Base-by-base conservation (phyloP, 2,888 invertebrate species). In the Polylopha cassiicola region DNA sequence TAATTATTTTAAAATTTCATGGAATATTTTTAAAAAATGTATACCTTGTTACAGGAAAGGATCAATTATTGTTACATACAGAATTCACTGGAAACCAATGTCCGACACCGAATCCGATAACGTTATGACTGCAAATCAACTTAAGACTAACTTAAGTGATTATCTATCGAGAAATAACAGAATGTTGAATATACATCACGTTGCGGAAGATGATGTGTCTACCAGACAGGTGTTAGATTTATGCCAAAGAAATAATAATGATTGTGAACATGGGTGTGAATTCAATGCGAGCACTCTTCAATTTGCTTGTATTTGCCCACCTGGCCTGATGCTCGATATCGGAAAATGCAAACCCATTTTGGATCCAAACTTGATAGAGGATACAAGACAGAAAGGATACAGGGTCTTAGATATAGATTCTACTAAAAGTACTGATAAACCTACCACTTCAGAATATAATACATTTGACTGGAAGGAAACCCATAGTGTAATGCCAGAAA, bases 271-370 rank as follows among this genome's bases (percentile, higher is more conserved):
- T 49, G 80, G 74, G 6, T 94, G 94, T 64, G 73, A 79, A 34
- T 93, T 91, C 57, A 89, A 92, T 64, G 89, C 90, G 55, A 59
- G 61, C 1, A 70, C 76, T 13, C 84, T 90, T 38, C 87, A 89
- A 30, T 93, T 93, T 60, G 72, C 70, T 16, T 94, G 94, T 62
- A 80, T 72, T 2, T 94, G 93, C 63, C 89, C 89, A 5, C 66
- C 73, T 21, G 88, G 87, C 16, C 71, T 79, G 60, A 76, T 82
- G 7, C 44, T 73, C 32, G 74, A 80, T 41, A 67, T 74, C 46
- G 51, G 57, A 18, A 70, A 32, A 62, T 92, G 65, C 74, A 74
- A 61, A 32, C 48, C 58, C 2, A 57, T 77, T 43, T 65, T 71
- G 48, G 73, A 67, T 32, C 39, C 50, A 15, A 23, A 46, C 22